phyloP scores from a whole-genome alignment of 2,113 vertebrate species.

The Megatriorchis doriae region DNA sequence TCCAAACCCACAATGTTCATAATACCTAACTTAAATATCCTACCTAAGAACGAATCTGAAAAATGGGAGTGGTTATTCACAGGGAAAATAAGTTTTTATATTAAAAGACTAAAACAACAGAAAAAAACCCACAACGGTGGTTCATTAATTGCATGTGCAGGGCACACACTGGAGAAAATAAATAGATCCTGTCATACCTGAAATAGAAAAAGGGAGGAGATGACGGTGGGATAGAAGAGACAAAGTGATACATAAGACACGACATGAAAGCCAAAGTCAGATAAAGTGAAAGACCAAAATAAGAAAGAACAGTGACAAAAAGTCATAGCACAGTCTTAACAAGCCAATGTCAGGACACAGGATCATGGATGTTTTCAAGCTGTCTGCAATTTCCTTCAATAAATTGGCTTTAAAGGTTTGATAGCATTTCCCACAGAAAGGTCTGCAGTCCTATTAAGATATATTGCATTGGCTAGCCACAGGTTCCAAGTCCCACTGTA shows the following conservation, averaged over 20 bases:
- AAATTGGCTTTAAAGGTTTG: constrained; percentile 25
- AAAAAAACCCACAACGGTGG: rapidly evolving
- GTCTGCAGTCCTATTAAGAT: background rate
- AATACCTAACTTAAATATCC: background rate
- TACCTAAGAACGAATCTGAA: background rate
- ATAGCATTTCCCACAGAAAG: background rate
- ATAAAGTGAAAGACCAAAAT: background rate
- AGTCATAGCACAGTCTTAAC: background rate
- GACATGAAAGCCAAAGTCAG: background rate
- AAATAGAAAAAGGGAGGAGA: background rate
- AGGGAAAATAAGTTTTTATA: background rate
- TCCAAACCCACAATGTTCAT: background rate
- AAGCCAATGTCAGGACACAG: constrained; percentile 12
- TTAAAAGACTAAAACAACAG: background rate
- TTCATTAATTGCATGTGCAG: background rate
- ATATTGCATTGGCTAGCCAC: background rate
- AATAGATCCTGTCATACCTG: background rate
- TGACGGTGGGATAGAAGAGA: background rate
- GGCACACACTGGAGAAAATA: background rate
- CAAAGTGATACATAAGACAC: background rate
- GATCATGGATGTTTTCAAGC: constrained; percentile 35
- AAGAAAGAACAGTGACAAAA: background rate
- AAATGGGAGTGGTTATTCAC: background rate
- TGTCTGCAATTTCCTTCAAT: constrained; percentile 15
- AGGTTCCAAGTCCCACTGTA: background rate